Base-by-base conservation (phyloP, 2,888 invertebrate genomes). In the Spodoptera littoralis region DNA sequence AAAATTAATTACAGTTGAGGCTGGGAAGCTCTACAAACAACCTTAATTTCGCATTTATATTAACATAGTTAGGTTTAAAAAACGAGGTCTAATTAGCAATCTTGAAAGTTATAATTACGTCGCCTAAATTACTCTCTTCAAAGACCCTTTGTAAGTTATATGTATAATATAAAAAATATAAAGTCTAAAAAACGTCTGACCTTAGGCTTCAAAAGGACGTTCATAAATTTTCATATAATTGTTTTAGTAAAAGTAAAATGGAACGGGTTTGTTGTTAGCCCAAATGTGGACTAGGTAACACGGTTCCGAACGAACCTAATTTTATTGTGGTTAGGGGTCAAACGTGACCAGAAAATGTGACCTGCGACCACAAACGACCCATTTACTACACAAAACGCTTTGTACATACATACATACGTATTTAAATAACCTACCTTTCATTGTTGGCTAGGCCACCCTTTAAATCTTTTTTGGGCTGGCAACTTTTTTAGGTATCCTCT, bases 161-260 rank as follows among this genome's bases (percentile, higher is more conserved):
- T 18, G 18, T 18, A 1, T 18, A 18, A 18, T 18, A 18, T 11
- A 53, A 45, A 52, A 46, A 51, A 11, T 18, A 18, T 18, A 65
- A 36, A 66, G 41, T 27, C 12, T 1, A 11, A 52, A 47, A 53
- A 24, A 44, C 9, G 8, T 24, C 11, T 30, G n/a, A 54, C 45
- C 47, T 30, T 69, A 59, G 12, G 49, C 63, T 75, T 56, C 11
- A 60, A 11, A 22, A 44, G 44, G 44, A 36, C 49, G 58, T 55
- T 61, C 50, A 45, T 62, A 73, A 36, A 60, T 52, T 74, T 57
- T 75, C 48, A 51, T 70, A 59, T 70, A 59, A 63, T 56, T 70
- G 59, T 42, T 13, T 52, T 22, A 43, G 36, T 43, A 55, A 22
- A 44, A 49, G 2, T 42, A 41, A 51, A 46, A 36, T 2, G 12